These are phyloP conservation scores for Clarias fuscus DNA, from an alignment of 2,797 vertebrate species.

Conservation along the genomic window DNA sequence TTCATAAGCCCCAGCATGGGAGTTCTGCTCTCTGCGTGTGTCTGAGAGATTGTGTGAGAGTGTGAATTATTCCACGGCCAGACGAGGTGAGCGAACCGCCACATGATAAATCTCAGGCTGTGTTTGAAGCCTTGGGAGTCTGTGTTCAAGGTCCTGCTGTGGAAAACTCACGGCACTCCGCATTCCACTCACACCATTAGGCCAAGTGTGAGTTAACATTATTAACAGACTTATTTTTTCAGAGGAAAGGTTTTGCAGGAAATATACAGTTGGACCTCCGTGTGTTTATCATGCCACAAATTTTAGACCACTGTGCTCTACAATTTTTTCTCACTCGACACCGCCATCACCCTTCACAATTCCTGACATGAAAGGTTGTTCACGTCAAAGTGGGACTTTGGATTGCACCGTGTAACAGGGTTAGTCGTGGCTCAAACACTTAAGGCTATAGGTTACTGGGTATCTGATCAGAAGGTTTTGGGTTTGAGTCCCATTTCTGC, in stretches of 20 bases:
- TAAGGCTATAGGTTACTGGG: no score
- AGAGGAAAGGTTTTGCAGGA: not conserved
- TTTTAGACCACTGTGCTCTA: not conserved
- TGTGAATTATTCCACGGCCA: not conserved
- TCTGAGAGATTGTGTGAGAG: not conserved
- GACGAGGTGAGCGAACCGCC: not conserved
- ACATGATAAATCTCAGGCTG: conserved; percentile 23
- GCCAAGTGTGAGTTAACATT: conserved; percentile 34
- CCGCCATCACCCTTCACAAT: not conserved
- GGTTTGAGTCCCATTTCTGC: no score
- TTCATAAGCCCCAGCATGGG: not conserved
- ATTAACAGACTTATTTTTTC: conserved; percentile 30
- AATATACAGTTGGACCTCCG: not conserved
- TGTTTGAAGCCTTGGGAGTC: conserved; percentile 50
- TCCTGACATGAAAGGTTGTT: conserved; percentile 9
- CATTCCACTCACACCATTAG: conserved; percentile 26
- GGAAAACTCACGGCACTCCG: conserved; percentile 52
- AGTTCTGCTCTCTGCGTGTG: not conserved
- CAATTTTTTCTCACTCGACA: not conserved
- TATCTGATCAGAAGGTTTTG: no score
- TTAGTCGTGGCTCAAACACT: no score
- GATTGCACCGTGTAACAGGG: no score
- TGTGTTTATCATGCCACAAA: not conserved
- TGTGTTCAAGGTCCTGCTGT: conserved; percentile 41
- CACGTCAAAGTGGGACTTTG: no score